These are phyloP conservation scores for Phylloscopus whistleri DNA, from an alignment of 2,113 vertebrate species.

Conservation along the genomic window DNA sequence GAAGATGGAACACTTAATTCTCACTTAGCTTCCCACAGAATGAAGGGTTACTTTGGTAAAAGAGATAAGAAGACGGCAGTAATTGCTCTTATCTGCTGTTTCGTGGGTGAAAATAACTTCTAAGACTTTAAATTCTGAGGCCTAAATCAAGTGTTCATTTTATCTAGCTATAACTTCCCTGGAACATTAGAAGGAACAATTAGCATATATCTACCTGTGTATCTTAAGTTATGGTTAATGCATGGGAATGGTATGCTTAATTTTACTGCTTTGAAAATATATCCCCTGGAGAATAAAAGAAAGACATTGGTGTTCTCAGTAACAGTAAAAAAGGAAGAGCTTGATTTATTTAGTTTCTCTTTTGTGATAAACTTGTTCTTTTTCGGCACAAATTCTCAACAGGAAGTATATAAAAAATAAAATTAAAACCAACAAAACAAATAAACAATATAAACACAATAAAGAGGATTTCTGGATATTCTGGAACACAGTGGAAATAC, in stretches of 20 bases:
- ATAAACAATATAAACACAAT: not conserved
- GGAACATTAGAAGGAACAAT: constrained; percentile 54
- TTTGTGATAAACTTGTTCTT: not conserved
- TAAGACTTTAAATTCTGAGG: constrained; percentile 56
- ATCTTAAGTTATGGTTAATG: constrained; percentile 52
- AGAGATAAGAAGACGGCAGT: constrained; percentile 48
- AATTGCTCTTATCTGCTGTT: constrained; percentile 67
- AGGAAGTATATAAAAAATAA: not conserved
- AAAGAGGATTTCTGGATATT: not conserved
- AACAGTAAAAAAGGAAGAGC: not conserved
- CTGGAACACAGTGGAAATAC: not conserved
- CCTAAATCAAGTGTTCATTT: constrained; percentile 54
- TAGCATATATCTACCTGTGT: constrained; percentile 48
- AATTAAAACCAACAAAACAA: not conserved
- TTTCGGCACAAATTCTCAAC: not conserved
- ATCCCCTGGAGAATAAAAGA: constrained; percentile 40
- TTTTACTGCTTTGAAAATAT: constrained; percentile 56
- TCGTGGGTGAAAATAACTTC: constrained; percentile 64
- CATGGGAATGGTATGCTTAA: constrained; percentile 37
- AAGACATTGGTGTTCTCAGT: constrained; percentile 13
- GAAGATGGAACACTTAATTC: constrained; percentile 69
- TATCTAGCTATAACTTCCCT: constrained; percentile 43
- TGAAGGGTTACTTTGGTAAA: constrained; percentile 75
- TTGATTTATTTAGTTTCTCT: not conserved
- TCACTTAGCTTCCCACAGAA: constrained; percentile 64